These are phyloP conservation scores for Laspeyria flexula DNA, from an alignment of 2,888 invertebrate genomes.

Conservation along the genomic window DNA sequence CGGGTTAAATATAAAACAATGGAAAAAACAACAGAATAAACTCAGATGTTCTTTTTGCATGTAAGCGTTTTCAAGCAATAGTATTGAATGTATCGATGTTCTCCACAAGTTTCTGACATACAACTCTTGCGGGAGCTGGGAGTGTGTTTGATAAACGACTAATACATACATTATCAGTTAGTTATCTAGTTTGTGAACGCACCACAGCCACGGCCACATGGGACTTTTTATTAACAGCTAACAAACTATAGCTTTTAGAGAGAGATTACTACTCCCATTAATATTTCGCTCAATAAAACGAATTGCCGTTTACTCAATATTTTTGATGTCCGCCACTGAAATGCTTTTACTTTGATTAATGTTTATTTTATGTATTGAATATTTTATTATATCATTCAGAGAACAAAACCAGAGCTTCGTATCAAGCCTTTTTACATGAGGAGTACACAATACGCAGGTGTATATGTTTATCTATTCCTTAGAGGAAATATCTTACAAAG, in stretches of 20 bases:
- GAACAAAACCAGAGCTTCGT: no score
- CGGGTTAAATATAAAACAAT: no score
- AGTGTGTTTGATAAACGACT: conserved; percentile 22
- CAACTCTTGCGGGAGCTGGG: conserved; percentile 9
- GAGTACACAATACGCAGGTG: no score
- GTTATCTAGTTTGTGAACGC: conserved; percentile 30
- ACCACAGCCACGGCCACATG: conserved; percentile 37
- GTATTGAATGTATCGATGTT: not conserved
- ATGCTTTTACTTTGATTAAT: conserved; percentile 52
- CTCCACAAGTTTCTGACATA: not conserved
- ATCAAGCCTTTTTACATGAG: no score
- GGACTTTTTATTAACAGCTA: conserved; percentile 60
- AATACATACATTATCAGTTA: conserved; percentile 33
- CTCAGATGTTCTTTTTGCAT: no score
- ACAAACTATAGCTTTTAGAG: conserved; percentile 60
- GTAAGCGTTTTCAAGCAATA: not conserved
- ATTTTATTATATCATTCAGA: not conserved
- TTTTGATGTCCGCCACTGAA: conserved; percentile 30
- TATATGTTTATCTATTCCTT: no score
- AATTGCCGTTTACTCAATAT: conserved; percentile 40
- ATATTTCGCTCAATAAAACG: conserved; percentile 45
- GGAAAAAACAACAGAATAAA: no score
- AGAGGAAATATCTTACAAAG: no score
- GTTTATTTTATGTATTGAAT: conserved; percentile 13
- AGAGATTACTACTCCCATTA: conserved; percentile 58